Evolutionary conservation across 2,113 vertebrate genomes (phyloP).

Genomic region (Scomber colias): DNA sequence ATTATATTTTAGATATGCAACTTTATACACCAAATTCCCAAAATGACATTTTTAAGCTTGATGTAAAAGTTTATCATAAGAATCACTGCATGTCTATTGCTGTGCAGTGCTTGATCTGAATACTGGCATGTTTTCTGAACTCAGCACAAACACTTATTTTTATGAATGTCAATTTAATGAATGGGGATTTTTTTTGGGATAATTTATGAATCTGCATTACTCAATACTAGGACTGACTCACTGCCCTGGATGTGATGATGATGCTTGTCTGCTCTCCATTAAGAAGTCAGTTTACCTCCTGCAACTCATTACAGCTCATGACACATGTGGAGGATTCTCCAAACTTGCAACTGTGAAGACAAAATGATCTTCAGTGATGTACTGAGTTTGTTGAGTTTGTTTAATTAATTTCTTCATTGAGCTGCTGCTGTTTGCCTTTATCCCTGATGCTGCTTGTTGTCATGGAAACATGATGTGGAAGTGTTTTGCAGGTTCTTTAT

Average conservation of each 20-base stretch:
- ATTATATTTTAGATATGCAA: too few relatives aligned
- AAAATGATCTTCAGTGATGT: neutral
- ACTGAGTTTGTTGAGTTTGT: neutral
- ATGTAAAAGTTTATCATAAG: too few relatives aligned
- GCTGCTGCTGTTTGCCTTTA: neutral
- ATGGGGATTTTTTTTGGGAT: too few relatives aligned
- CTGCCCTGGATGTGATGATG: neutral
- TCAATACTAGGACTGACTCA: neutral
- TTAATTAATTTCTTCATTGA: neutral
- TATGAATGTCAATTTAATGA: too few relatives aligned
- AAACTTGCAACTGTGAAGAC: neutral
- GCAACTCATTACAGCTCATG: too few relatives aligned
- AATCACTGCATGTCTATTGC: too few relatives aligned
- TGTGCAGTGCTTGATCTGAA: too few relatives aligned
- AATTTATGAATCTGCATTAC: too few relatives aligned
- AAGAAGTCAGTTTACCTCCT: neutral
- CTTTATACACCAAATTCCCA: too few relatives aligned
- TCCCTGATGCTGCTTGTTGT: neutral
- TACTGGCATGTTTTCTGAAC: too few relatives aligned
- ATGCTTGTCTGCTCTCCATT: neutral
- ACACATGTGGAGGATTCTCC: neutral
- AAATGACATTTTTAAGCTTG: too few relatives aligned
- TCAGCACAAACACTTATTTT: too few relatives aligned
- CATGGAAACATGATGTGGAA: slow-evolving; percentile 12
- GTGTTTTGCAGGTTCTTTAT: neutral